Percentiles rank a stretch among this genome's conserved stretches.
phyloP scores from a whole-genome alignment of 2,113 vertebrate species.

The Collichthys lucidus region DNA sequence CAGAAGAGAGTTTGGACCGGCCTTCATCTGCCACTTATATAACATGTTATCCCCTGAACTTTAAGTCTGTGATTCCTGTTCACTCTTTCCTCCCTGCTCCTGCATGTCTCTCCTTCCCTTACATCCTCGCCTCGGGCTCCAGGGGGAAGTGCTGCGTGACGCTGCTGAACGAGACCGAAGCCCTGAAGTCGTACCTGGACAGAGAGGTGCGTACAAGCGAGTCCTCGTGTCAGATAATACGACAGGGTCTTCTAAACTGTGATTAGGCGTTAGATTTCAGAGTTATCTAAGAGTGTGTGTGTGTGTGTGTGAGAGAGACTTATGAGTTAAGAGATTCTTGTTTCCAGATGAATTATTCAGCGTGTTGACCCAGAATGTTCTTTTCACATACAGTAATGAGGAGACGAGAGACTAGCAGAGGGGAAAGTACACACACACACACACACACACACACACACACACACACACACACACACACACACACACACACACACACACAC shows the following conservation, averaged over 20 bases:
- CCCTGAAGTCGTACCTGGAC: constrained; percentile 96
- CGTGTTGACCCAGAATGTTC: constrained; percentile 84
- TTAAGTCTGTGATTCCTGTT: not conserved
- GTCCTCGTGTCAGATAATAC: not conserved
- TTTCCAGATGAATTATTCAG: constrained; percentile 84
- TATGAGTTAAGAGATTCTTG: constrained; percentile 63
- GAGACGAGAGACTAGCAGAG: constrained; percentile 77
- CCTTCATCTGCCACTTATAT: constrained; percentile 36
- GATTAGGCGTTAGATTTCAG: constrained; percentile 40
- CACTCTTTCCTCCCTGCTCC: not conserved
- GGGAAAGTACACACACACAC: constrained; percentile 25
- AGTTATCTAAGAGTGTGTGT: constrained; percentile 3
- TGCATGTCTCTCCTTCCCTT: not conserved
- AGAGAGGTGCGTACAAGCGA: constrained; percentile 88
- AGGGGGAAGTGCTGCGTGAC: constrained; percentile 99
- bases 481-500: constrained; percentile 8
- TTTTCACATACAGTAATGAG: constrained; percentile 82
- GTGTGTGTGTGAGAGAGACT: constrained; percentile 4
- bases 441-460: constrained; percentile 14
- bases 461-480: constrained; percentile 2
- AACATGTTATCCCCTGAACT: constrained; percentile 12
- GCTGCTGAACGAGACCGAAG: constrained; percentile 96
- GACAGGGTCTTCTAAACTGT: not conserved
- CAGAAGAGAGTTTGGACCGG: constrained; percentile 2
- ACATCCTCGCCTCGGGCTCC: constrained; percentile 28